These are phyloP conservation scores for Metopia argyrocephala DNA, from an alignment of 2,888 invertebrate genomes.

Conservation along the genomic window DNA sequence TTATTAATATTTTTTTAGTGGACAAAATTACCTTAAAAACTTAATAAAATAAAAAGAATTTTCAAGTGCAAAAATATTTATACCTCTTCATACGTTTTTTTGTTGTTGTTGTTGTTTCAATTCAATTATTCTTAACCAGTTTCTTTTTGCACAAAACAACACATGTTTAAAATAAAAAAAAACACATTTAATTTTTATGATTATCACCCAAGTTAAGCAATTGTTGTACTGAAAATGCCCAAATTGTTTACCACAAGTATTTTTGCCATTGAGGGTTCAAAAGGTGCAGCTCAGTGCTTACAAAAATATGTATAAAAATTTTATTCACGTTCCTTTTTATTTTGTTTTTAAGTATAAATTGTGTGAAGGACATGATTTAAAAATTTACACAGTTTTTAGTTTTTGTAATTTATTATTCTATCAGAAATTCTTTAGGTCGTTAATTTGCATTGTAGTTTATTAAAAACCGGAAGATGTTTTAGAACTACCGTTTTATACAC, in stretches of 20 bases:
- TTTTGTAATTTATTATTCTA: background rate
- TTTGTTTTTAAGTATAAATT: slow-evolving; percentile 21
- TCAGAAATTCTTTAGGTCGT: background rate
- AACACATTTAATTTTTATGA: background rate
- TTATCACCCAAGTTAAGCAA: background rate
- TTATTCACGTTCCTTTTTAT: slow-evolving; percentile 38
- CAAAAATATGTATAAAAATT: slow-evolving; percentile 3
- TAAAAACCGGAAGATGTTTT: background rate
- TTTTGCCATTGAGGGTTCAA: slow-evolving; percentile 51
- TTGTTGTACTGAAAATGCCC: background rate
- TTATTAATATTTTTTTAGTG: too few relatives aligned
- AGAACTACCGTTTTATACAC: background rate
- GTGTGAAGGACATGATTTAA: slow-evolving; percentile 59
- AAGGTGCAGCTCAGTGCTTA: slow-evolving; percentile 34
- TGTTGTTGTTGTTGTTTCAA: background rate
- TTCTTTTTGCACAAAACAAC: background rate
- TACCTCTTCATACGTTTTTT: too few relatives aligned
- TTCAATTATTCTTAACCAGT: background rate
- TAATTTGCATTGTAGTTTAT: background rate
- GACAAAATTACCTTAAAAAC: background rate
- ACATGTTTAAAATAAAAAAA: background rate
- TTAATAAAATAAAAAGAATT: background rate
- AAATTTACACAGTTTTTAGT: slow-evolving; percentile 13
- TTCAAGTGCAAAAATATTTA: background rate
- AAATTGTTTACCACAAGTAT: background rate